A percentile compares a stretch with the other conserved stretches of the same genome.
phyloP scores from a whole-genome alignment of 2,113 vertebrate genomes.

The Paramisgurnus dabryanus region DNA sequence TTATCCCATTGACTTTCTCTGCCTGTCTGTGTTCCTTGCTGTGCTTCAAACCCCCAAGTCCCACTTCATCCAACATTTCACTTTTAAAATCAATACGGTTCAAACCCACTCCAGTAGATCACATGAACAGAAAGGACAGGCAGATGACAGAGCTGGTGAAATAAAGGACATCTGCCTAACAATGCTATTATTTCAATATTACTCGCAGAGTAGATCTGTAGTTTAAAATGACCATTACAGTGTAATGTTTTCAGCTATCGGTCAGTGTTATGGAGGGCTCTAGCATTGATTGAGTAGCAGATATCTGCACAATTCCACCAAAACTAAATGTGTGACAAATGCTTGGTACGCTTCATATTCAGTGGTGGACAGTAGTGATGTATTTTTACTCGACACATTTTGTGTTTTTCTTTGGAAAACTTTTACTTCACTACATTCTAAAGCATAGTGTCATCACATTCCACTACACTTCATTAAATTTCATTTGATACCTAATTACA shows the following conservation, averaged over 20 bases:
- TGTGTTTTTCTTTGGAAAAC: too few relatives aligned
- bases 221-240: slow-evolving; percentile 13
- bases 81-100: slow-evolving; percentile 41
- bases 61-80: slow-evolving; percentile 18
- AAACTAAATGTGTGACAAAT: background rate
- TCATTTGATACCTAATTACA: too few relatives aligned
- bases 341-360: too few relatives aligned
- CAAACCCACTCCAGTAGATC: slow-evolving; percentile 33
- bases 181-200: slow-evolving; percentile 34
- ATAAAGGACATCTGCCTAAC: slow-evolving; percentile 9
- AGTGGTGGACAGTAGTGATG: too few relatives aligned
- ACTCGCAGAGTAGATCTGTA: slow-evolving; percentile 2
- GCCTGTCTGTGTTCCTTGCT: slow-evolving; percentile 33
- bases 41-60: slow-evolving; percentile 23
- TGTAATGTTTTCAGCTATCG: slow-evolving; percentile 3
- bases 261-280: background rate
- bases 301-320: background rate
- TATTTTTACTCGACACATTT: too few relatives aligned
- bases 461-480: too few relatives aligned
- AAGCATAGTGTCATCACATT: too few relatives aligned
- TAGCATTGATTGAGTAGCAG: slow-evolving; percentile 12
- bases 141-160: slow-evolving; percentile 1
- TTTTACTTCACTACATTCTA: too few relatives aligned
- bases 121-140: slow-evolving; percentile 18
- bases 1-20: slow-evolving; percentile 40